Evolutionary conservation across 1,140 invertebrate genomes (phyloP), one percentile per base, ranked within the genome.

Genomic region (Drosophila quadrilineata): DNA sequence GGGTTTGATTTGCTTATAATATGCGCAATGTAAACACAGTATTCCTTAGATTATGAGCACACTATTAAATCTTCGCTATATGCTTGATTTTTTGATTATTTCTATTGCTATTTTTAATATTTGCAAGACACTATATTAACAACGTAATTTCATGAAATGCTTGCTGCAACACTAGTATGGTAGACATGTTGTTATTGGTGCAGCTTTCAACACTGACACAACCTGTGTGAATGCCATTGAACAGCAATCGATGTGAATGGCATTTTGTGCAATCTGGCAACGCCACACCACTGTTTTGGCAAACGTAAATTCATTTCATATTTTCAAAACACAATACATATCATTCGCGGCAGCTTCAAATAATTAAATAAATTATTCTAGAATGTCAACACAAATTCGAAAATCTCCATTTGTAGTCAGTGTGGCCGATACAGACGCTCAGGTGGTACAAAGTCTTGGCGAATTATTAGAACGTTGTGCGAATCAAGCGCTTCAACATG

Each of bases 141-240:
- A 62, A 75, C 73, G 73, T 67, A 75, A 76, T 75, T 76, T 48
- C 19, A 41, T 22, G 52, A 76, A 76, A 67, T 76, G 60, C 22
- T 52, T n/a, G n/a, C n/a, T n/a, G n/a, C 38, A 24, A 8, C 21
- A 28, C 38, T 14, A 21, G 6, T 24, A 16, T 49, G 6, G 36
- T 26, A 22, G 5, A 33, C 24, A 45, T 48, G 17, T 62, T 62
- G 31, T 16, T 49, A 14, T 19, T 8, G 5, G 22, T 49, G 62
- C 43, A 58, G 43, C 49, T 50, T 53, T 50, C 43, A 57, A 22
- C 49, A 54, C 29, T 29, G 17, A 17, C 10, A 3, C 26, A 6
- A 5, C 36, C 24, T 12, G 2, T 3, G 40, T n/a, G n/a, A n/a
- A n/a, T n/a, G 8, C 2, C 12, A 6, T 54, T 53, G 4, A 3